Base-by-base conservation (phyloP, 2,113 vertebrate genomes). In the Brienomyrus brachyistius region DNA sequence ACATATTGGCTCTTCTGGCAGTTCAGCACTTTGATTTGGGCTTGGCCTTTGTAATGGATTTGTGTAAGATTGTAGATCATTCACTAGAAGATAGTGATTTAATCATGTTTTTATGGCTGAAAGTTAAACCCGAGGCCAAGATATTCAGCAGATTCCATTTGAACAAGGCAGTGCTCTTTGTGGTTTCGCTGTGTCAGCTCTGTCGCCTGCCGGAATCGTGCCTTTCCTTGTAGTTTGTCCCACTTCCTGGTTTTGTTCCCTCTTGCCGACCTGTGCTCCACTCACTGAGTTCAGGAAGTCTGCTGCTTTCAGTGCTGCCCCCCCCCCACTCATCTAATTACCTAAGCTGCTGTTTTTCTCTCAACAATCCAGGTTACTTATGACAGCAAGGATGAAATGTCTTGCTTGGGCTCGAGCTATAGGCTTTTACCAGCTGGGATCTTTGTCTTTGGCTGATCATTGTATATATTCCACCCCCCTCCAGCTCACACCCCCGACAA, bases 401-500 rank as follows among this genome's bases (percentile, higher is more conserved):
- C 43, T 48, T 45, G 19, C 7, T 23, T 47, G 82, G 43, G 23
- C n/a, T 84, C 8, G 23, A 21, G 21, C 40, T 62, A 8, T 8
- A 62, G 56, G 0, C 56, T 27, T 9, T 13, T 11, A 27, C n/a
- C 45, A 27, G 8, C 45, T 27, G 23, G 15, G 51, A 13, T 9
- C 6, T 31, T 52, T 31, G 27, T 7, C 23, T 31, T 27, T 27
- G 50, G 10, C 85, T 87, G 51, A 87, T 27, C 31, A 13, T 17
- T 51, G n/a, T 40, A 17, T 51, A n/a, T 87, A 51, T 54, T 9
- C 17, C 13, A 31, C 5, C 92, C 90, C 86, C 85, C 88, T 90
- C 4, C 95, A 99, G 98, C 98, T 95, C 98, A 99, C 93, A 99
- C 98, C 2, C 98, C 98, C 0, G 98, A 99, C 94, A 99, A 99